Evolutionary conservation across 35 echinoderm and acorn worm genomes (phyloP), one percentile per base, ranked within the genome.

Genomic region (Diadema setosum): DNA sequence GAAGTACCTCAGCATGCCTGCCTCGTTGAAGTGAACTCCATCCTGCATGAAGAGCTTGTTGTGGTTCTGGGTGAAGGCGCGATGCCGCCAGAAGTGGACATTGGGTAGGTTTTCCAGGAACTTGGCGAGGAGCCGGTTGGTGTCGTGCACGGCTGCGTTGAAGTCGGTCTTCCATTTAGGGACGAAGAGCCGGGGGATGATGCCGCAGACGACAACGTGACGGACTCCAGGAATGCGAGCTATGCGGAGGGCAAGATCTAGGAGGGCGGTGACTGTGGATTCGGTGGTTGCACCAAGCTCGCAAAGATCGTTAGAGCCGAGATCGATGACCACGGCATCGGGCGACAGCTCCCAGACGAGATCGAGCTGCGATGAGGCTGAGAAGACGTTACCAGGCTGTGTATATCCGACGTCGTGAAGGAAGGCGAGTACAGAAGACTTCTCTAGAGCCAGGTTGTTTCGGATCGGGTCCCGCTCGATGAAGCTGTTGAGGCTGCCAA

Each of bases 1-100:
- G 73, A 41, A 78, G 40, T 78, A 78, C 73, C 73, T 78, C 11
- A 78, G n/a, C 73, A 78, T 78, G 12, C 73, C 73, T 7, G 73
- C 73, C 0, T 78, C 73, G n/a, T 78, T 78, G 40, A 78, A 78
- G 40, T 78, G 73, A 25, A 78, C 39, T 0, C 73, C 73, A 41
- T 78, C 73, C 11, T 78, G 73, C 73, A 36, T 24, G 73, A 78
- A 78, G 44, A 78, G 73, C 36, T 78, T 78, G 73, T 44, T 78
- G 73, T 78, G 73, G 73, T 78, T 78, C 27, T 41, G 73, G 35
- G 73, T 41, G n/a, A 78, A 78, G 24, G 73, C 39, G 14, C 73
- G 33, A 78, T 78, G 73, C 8, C 73, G 73, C 73, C 73, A 78
- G 37, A 78, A 78, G 44, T 78, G 73, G 5, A 78, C 40, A 36